Percentiles rank a stretch among this genome's conserved stretches.
Conservation (phyloP, 1,140 invertebrate species). For the Zaprionus ghesquierei region DNA sequence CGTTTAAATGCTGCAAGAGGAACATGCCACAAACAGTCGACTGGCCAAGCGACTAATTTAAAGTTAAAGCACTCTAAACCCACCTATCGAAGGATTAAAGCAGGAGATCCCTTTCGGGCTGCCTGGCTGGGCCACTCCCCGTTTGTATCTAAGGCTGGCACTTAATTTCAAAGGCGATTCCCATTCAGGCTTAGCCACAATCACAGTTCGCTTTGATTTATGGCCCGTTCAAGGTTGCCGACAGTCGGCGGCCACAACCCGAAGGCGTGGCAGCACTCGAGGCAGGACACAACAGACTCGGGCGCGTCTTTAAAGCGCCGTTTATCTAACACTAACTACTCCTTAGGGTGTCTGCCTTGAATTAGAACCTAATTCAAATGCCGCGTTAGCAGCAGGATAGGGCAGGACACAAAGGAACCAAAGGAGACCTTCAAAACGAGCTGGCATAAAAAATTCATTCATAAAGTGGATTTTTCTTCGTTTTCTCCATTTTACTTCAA, state of each 20-base stretch:
- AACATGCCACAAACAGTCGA: not conserved
- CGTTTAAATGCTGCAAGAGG: not conserved
- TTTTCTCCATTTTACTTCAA: conserved; percentile 48
- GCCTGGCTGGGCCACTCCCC: not conserved
- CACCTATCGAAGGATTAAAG: conserved; percentile 17
- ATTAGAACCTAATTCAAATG: conserved; percentile 55
- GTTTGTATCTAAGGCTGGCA: conserved; percentile 8
- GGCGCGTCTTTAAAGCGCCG: conserved; percentile 51
- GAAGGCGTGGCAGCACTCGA: conserved; percentile 2
- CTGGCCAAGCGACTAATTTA: not conserved
- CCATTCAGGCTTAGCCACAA: not conserved
- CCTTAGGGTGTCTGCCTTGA: conserved; percentile 73
- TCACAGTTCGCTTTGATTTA: conserved; percentile 48
- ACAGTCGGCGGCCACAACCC: not conserved
- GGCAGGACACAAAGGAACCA: conserved; percentile 27
- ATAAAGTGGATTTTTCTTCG: conserved; percentile 71
- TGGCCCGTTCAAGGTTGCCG: conserved; percentile 30
- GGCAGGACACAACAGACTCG: conserved; percentile 36
- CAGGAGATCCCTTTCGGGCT: not conserved
- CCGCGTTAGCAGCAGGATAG: not conserved
- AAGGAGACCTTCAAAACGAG: not conserved
- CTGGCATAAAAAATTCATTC: conserved; percentile 72
- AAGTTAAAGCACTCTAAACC: conserved; percentile 13
- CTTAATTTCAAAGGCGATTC: conserved; percentile 1
- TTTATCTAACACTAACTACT: conserved; percentile 75